phyloP scores from a whole-genome alignment of 1,140 invertebrate species.

The Brachionus plicatilis region DNA sequence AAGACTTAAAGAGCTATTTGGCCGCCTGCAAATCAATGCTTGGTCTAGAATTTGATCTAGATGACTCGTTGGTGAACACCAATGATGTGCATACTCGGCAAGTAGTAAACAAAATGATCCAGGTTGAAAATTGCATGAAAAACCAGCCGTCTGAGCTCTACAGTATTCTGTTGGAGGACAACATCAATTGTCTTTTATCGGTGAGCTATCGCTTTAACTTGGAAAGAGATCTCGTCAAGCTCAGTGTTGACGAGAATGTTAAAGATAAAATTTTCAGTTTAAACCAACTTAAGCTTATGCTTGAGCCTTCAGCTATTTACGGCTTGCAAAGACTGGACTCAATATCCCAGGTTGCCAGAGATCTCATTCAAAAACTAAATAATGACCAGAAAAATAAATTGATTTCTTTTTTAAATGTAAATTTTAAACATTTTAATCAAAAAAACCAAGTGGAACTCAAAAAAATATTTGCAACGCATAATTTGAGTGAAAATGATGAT shows the following conservation, averaged over 20 bases:
- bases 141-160: not conserved
- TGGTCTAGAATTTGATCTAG: not conserved
- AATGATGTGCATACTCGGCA: not conserved
- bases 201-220: not conserved
- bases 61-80: not conserved
- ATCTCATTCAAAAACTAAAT: not conserved
- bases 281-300: not conserved
- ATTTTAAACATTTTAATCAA: not conserved
- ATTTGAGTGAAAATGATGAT: not conserved
- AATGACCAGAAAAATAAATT: not conserved
- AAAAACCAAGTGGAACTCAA: not conserved
- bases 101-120: not conserved
- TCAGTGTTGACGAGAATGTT: not conserved
- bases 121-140: not conserved
- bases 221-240: not conserved
- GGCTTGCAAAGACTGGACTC: not conserved
- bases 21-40: slow-evolving; percentile 16
- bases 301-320: not conserved
- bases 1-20: not conserved
- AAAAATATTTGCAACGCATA: not conserved
- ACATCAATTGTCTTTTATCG: not conserved
- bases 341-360: not conserved
- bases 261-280: not conserved
- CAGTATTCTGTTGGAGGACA: not conserved
- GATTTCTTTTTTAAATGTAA: not conserved